Evolutionary conservation across 2,888 invertebrate genomes (phyloP), one percentile per base, ranked within the genome.

Genomic region (Sturmia bella): DNA sequence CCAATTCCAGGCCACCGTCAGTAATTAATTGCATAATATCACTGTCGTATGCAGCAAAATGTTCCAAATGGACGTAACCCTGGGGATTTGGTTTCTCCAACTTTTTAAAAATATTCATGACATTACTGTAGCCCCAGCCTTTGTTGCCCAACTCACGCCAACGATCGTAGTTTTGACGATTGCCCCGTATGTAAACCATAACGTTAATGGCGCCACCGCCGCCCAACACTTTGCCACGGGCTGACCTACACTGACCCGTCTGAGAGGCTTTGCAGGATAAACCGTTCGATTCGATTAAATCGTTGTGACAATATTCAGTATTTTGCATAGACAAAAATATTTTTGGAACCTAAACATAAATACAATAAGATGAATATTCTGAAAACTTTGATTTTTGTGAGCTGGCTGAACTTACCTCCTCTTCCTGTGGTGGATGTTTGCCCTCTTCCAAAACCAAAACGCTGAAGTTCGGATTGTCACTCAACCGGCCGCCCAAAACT

Each of bases 1-100:
- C 95, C 82, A 95, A 85, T 86, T 96, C 94, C 72, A 91, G 84
- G 0, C 93, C 94, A 0, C 95, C 95, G 21, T 27, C 83, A 85
- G 2, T 73, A 41, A 81, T 91, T 89, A 0, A 93, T 85, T 3
- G 89, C 88, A 59, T n/a, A n/a, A n/a, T n/a, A n/a, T n/a, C n/a
- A n/a, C n/a, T n/a, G n/a, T n/a, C n/a, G n/a, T n/a, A n/a, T n/a
- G n/a, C n/a, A n/a, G n/a, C n/a, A n/a, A n/a, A n/a, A n/a, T n/a
- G n/a, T n/a, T n/a, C n/a, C n/a, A n/a, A n/a, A n/a, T n/a, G n/a
- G n/a, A 93, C 84, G 13, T 91, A 91, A 1, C 93, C 93, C 4
- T 89, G 90, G 1, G 88, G 88, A 1, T 91, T 91, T 64, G 92
- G 84, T 81, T 6, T 76, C 54, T 12, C 91, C 90, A 87, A 93